Percentiles rank a stretch among this genome's conserved stretches.
These are phyloP conservation scores for Schrankia costaestrigalis DNA, from an alignment of 2,888 invertebrate genomes.

Conservation along the genomic window DNA sequence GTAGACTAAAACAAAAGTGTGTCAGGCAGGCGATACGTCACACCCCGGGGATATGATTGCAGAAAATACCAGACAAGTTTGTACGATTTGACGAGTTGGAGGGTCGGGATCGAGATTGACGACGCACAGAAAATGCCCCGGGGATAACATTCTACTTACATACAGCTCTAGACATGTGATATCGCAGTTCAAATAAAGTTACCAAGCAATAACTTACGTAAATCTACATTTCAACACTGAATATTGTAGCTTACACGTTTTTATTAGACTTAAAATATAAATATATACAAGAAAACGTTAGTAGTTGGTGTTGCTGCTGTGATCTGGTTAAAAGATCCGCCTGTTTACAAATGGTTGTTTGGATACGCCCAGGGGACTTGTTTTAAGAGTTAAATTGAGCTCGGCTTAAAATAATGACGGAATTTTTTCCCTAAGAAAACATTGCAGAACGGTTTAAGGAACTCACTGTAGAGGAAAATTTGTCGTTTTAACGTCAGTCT, in stretches of 20 bases:
- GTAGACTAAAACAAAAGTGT: constrained; percentile 9
- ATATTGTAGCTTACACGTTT: constrained; percentile 8
- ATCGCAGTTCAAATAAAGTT: constrained; percentile 18
- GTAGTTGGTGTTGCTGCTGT: constrained; percentile 14
- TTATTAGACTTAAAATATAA: no score
- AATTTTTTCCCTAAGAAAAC: constrained; percentile 33
- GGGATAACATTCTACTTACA: constrained; percentile 20
- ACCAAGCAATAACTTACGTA: constrained; percentile 20
- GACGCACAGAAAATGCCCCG: constrained; percentile 20
- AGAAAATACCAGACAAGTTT: constrained; percentile 20
- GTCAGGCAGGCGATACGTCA: constrained; percentile 11
- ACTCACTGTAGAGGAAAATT: constrained; percentile 18
- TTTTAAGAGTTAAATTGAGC: constrained; percentile 39
- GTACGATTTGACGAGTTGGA: constrained; percentile 21
- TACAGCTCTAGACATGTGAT: constrained; percentile 17
- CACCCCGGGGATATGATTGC: constrained; percentile 13
- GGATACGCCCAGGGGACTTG: constrained; percentile 36
- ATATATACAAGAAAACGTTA: no score
- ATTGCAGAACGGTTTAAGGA: constrained; percentile 17
- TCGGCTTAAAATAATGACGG: constrained; percentile 37
- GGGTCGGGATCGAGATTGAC: constrained; percentile 21
- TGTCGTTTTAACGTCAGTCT: constrained; percentile 9
- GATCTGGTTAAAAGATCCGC: constrained; percentile 36
- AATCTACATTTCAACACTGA: constrained; percentile 8
- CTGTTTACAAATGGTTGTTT: constrained; percentile 41